Percentiles rank a stretch among this genome's conserved stretches.
Conservation (phyloP, 2,888 invertebrate genomes). For the Dioctria rufipes region DNA sequence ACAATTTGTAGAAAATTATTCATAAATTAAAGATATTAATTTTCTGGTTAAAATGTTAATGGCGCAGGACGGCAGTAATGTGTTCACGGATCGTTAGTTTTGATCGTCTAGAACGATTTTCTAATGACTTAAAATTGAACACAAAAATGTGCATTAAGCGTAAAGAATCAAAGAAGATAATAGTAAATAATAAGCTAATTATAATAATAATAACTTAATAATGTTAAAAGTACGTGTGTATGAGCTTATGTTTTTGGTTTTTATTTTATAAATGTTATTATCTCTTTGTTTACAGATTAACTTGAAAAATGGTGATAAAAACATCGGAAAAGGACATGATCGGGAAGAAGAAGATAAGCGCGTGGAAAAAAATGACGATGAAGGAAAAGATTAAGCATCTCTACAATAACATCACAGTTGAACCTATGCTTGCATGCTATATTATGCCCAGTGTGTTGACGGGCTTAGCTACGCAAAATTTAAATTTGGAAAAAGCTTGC, state of each 20-base stretch:
- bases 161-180: no score
- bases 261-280: neutral
- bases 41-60: no score
- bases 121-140: no score
- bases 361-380: slow-evolving; percentile 68
- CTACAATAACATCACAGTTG: slow-evolving; percentile 76
- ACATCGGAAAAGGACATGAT: slow-evolving; percentile 41
- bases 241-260: neutral
- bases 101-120: no score
- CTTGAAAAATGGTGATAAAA: slow-evolving; percentile 37
- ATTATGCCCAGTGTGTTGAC: slow-evolving; percentile 79
- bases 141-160: no score
- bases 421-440: slow-evolving; percentile 77
- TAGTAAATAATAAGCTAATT: no score
- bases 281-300: neutral
- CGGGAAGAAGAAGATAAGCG: slow-evolving; percentile 60
- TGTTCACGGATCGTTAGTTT: no score
- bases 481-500: slow-evolving; percentile 90
- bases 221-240: no score
- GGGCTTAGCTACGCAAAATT: slow-evolving; percentile 85
- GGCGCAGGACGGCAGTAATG: no score
- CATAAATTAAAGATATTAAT: no score
- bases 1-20: no score
- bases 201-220: no score
- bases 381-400: slow-evolving; percentile 72